phyloP scores from a whole-genome alignment of 2,797 vertebrate genomes.

The Mormyrops boulengeri region DNA sequence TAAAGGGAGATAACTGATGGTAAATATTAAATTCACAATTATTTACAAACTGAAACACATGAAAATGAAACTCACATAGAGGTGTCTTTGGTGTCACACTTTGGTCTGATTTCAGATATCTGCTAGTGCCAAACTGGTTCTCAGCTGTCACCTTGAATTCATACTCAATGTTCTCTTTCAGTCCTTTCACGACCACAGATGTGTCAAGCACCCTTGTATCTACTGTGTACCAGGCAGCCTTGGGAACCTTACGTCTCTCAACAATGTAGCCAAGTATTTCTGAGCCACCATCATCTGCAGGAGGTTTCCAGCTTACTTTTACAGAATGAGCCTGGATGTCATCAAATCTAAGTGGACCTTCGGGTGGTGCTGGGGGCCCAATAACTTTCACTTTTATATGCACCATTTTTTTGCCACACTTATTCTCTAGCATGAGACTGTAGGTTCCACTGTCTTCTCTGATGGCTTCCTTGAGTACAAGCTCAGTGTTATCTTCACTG shows the following conservation, averaged over 20 bases:
- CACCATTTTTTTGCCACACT: slow-evolving; percentile 87
- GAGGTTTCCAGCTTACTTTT: slow-evolving; percentile 76
- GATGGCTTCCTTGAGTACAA: slow-evolving; percentile 90
- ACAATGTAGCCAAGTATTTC: slow-evolving; percentile 76
- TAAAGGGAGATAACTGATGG: slow-evolving; percentile 11
- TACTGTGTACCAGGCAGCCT: slow-evolving; percentile 94
- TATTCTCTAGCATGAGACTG: slow-evolving; percentile 84
- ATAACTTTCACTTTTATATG: slow-evolving; percentile 97
- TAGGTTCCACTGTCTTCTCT: slow-evolving; percentile 86
- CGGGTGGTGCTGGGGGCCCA: slow-evolving; percentile 80
- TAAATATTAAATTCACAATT: background rate
- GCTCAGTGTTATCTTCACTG: slow-evolving; percentile 81
- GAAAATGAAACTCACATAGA: slow-evolving; percentile 65
- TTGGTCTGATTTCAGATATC: slow-evolving; percentile 74
- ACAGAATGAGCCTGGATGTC: slow-evolving; percentile 82
- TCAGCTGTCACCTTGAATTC: slow-evolving; percentile 83
- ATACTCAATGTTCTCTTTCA: slow-evolving; percentile 78
- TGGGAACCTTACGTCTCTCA: slow-evolving; percentile 80
- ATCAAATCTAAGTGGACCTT: slow-evolving; percentile 85
- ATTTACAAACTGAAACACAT: background rate
- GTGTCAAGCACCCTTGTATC: slow-evolving; percentile 70
- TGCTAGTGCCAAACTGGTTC: slow-evolving; percentile 79
- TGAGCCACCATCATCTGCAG: slow-evolving; percentile 74
- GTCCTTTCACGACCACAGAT: slow-evolving; percentile 75
- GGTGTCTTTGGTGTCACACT: slow-evolving; percentile 76